Evolutionary conservation across 2,888 invertebrate genomes (phyloP), one percentile per base, ranked within the genome.

Genomic region (Stenichneumon culpator): DNA sequence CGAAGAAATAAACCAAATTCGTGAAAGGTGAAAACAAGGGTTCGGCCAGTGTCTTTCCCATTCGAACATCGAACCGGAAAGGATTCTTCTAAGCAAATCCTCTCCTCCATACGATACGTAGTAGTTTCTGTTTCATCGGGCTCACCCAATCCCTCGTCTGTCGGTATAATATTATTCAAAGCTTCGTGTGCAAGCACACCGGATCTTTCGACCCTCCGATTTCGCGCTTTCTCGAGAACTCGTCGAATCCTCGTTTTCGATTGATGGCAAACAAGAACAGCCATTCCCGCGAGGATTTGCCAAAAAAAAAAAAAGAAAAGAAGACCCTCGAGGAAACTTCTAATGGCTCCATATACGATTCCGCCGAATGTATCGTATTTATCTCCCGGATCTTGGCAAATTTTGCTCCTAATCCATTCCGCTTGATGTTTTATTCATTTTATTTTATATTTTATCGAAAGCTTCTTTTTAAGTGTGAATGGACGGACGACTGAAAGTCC

Each of bases 121-220:
- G 57, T 57, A 47, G 73, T 47, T 44, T 22, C 6, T 60, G 14
- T 47, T 74, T 47, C 32, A 50, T 28, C 50, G 32, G 19, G 2
- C 73, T 25, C 9, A 14, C 14, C 16, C 2, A 32, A 63, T 7
- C 60, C 50, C 63, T n/a, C 79, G 28, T 54, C 16, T 50, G 39
- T 19, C 79, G 47, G 44, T 52, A 63, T 79, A 79, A 79, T 70
- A 79, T 79, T 16, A 79, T 79, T 79, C 79, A 70, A 63, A 79
- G 79, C 70, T 50, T 22, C 69, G 54, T 39, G 79, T 50, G 47
- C 44, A 57, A 68, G 78, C 22, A 57, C 14, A 16, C 57, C 25
- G 9, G 44, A 68, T 57, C 63, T 47, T 60, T 47, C 57, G 25
- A 60, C 69, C 79, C 69, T 70, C 60, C 32, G 65, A n/a, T 57